Evolutionary conservation across 2,113 vertebrate genomes (phyloP).

Genomic region (Micronycteris hirsuta): DNA sequence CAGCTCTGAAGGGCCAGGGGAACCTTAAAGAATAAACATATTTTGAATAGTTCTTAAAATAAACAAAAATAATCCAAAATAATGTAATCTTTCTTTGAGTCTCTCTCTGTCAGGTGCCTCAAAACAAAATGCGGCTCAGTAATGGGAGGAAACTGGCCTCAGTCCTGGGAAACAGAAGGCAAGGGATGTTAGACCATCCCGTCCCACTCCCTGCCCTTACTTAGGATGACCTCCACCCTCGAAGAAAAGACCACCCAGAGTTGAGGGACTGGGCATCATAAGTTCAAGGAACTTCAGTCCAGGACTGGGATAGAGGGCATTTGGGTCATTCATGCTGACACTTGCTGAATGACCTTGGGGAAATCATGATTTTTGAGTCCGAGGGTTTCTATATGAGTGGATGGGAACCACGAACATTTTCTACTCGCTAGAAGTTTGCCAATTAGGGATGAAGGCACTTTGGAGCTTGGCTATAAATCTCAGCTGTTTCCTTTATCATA

Average conservation of each 20-base stretch:
- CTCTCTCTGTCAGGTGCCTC: background rate
- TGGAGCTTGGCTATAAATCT: background rate
- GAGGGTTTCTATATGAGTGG: background rate
- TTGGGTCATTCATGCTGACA: background rate
- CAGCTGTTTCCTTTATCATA: background rate
- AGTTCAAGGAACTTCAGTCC: background rate
- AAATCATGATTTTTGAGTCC: background rate
- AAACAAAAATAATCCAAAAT: constrained; percentile 33
- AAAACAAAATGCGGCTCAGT: background rate
- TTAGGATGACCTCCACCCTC: background rate
- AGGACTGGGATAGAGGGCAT: background rate
- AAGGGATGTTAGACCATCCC: background rate
- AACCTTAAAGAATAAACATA: background rate
- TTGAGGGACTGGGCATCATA: background rate
- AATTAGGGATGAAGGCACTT: background rate
- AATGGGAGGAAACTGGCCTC: background rate
- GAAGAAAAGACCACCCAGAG: constrained; percentile 17
- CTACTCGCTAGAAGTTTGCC: background rate
- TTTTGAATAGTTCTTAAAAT: background rate
- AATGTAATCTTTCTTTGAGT: constrained; percentile 8
- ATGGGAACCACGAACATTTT: background rate
- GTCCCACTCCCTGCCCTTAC: background rate
- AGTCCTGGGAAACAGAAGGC: constrained; percentile 9
- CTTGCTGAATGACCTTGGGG: background rate
- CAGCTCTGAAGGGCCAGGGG: background rate